phyloP scores from a whole-genome alignment of 2,113 vertebrate species.

The Apaloderma vittatum region DNA sequence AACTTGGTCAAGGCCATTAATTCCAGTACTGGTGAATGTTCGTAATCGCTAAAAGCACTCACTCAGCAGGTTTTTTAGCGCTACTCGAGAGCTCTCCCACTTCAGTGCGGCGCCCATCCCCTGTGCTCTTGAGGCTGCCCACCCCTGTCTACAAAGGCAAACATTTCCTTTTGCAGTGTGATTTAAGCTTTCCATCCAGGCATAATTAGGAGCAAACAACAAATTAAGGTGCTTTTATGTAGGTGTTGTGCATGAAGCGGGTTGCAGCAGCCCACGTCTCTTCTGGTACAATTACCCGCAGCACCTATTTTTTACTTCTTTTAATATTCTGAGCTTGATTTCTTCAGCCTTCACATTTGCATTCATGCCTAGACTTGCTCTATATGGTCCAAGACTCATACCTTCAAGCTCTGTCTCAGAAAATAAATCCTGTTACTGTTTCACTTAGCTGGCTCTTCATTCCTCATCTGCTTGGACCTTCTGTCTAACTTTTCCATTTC shows the following conservation, averaged over 20 bases:
- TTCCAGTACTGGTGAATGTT: background rate
- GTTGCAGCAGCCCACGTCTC: background rate
- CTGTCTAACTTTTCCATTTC: background rate
- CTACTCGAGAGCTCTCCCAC: background rate
- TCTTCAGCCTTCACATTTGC: background rate
- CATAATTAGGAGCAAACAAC: background rate
- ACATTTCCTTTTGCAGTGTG: background rate
- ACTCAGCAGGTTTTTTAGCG: background rate
- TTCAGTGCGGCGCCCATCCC: background rate
- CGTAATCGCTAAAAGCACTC: rapidly evolving
- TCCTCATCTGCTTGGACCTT: background rate
- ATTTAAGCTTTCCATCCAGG: background rate
- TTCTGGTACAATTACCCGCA: background rate
- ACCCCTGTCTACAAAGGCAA: background rate
- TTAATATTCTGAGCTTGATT: background rate
- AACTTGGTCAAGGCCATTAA: background rate
- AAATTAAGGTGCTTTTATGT: background rate
- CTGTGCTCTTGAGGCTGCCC: background rate
- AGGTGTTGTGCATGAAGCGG: background rate
- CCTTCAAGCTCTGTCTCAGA: background rate
- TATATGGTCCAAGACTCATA: background rate
- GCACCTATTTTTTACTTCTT: background rate
- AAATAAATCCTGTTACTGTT: background rate
- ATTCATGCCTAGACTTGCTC: background rate
- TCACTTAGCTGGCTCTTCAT: background rate